Conservation (phyloP, 2,888 invertebrate genomes). For the Rhagophthalmus giganteus region DNA sequence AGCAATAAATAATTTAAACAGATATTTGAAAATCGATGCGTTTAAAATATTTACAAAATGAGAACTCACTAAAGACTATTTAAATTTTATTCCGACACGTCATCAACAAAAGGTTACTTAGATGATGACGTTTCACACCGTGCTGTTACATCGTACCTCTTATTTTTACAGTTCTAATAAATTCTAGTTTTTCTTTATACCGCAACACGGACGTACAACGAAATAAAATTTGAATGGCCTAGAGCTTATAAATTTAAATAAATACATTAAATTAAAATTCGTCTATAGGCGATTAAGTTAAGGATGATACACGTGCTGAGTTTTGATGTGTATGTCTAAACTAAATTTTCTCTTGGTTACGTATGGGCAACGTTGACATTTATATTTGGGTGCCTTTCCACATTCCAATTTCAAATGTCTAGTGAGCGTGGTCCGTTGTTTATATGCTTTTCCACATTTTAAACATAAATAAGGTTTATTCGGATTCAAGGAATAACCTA, state of each 20-base stretch:
- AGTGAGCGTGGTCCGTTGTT: constrained; percentile 27
- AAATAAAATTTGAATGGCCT: not conserved
- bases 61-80: too few relatives aligned
- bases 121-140: too few relatives aligned
- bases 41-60: too few relatives aligned
- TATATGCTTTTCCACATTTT: constrained; percentile 32
- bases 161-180: too few relatives aligned
- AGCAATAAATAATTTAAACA: too few relatives aligned
- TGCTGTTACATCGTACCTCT: too few relatives aligned
- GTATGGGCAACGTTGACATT: constrained; percentile 19
- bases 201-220: not conserved
- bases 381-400: constrained; percentile 32
- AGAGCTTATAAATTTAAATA: too few relatives aligned
- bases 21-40: too few relatives aligned
- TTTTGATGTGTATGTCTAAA: constrained; percentile 16
- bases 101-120: too few relatives aligned
- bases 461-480: constrained; percentile 24
- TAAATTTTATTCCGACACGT: too few relatives aligned
- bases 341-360: constrained; percentile 14
- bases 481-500: constrained; percentile 20
- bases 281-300: not conserved
- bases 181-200: too few relatives aligned
- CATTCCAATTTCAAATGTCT: constrained; percentile 39
- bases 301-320: constrained; percentile 3
- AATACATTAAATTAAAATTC: not conserved